Evolutionary conservation across 2,113 vertebrate genomes (phyloP).

Genomic region (Parotia lawesii): DNA sequence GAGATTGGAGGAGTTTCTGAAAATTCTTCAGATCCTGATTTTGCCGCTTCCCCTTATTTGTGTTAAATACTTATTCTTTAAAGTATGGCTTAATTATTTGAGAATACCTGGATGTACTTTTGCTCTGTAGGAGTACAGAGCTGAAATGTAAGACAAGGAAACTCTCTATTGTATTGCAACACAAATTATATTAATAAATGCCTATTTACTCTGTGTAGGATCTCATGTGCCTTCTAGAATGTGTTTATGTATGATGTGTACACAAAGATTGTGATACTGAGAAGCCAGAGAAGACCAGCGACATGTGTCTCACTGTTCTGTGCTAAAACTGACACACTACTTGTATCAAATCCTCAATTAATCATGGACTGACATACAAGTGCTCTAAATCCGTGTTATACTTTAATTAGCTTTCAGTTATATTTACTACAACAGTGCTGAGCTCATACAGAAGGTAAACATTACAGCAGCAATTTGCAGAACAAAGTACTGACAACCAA

Average conservation of each 20-base stretch:
- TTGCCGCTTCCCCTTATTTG: not conserved
- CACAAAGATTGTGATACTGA: accelerated
- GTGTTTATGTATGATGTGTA: accelerated
- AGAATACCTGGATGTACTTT: not conserved
- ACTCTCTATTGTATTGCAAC: not conserved
- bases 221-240: not conserved
- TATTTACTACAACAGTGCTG: not conserved
- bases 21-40: not conserved
- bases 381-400: not conserved
- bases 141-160: not conserved
- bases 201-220: not conserved
- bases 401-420: not conserved
- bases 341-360: not conserved
- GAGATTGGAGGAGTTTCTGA: not conserved
- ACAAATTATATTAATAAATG: not conserved
- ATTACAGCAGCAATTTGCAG: not conserved
- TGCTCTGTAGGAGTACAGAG: not conserved
- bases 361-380: not conserved
- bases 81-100: not conserved
- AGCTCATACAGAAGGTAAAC: not conserved
- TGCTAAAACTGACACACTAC: not conserved
- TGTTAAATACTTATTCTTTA: not conserved
- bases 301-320: not conserved
- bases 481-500: not conserved
- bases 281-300: not conserved